These are phyloP conservation scores for Vanessa tameamea DNA, from an alignment of 1,140 invertebrate genomes.

Conservation along the genomic window DNA sequence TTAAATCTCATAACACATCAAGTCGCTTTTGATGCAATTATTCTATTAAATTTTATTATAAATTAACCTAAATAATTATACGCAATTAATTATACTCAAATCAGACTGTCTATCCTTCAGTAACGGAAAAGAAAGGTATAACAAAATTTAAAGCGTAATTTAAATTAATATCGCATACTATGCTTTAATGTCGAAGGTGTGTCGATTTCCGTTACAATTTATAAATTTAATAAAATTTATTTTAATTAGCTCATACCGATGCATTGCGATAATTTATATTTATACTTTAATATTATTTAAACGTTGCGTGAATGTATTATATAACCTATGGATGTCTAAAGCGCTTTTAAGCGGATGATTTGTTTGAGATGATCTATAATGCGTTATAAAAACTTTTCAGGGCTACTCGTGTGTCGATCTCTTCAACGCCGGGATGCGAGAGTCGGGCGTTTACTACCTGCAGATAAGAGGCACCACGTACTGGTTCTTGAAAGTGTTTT, in stretches of 20 bases:
- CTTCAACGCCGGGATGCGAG: slow-evolving; percentile 89
- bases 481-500: slow-evolving; percentile 95
- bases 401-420: slow-evolving; percentile 93
- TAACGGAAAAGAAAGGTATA: neutral
- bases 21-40: neutral
- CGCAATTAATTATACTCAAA: neutral
- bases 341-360: neutral
- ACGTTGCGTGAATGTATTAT: neutral
- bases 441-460: slow-evolving; percentile 93
- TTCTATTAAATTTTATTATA: slow-evolving; percentile 1
- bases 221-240: neutral
- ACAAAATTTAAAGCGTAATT: neutral
- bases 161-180: neutral
- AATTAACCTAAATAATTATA: slow-evolving; percentile 1
- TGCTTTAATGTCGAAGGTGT: slow-evolving; percentile 2
- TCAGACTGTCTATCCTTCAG: neutral
- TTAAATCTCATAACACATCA: neutral
- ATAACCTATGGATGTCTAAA: neutral
- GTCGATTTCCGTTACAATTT: slow-evolving; percentile 3
- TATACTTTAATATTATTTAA: neutral
- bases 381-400: slow-evolving; percentile 74
- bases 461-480: slow-evolving; percentile 94
- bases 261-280: slow-evolving; percentile 1
- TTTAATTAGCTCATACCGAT: neutral
- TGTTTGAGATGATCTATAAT: slow-evolving; percentile 3